Evolutionary conservation across 1,140 invertebrate genomes (phyloP).

Genomic region (Trachymyrmex septentrionalis): DNA sequence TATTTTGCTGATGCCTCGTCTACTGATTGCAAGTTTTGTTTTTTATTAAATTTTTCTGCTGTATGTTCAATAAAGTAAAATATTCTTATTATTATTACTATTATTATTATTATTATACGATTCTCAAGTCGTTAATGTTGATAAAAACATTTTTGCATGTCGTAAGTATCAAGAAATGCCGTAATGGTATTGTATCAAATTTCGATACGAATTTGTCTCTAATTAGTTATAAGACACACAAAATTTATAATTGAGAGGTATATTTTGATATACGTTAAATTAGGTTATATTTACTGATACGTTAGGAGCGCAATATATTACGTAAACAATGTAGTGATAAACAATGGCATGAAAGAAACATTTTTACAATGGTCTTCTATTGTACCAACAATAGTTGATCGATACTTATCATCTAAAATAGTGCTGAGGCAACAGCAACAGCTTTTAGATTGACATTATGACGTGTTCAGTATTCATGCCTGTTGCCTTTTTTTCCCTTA

Average conservation of each 20-base stretch:
- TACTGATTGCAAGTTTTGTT: too few relatives aligned
- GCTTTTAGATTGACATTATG: too few relatives aligned
- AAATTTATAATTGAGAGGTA: background rate
- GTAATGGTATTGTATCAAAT: background rate
- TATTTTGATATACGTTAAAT: background rate
- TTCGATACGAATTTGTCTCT: background rate
- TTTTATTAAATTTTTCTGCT: too few relatives aligned
- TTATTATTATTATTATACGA: background rate
- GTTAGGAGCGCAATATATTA: background rate
- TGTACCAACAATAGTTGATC: background rate
- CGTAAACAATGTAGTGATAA: too few relatives aligned
- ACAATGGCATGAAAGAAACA: too few relatives aligned
- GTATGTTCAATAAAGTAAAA: too few relatives aligned
- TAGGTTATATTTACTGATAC: background rate
- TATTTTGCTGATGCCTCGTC: too few relatives aligned
- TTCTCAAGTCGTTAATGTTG: background rate
- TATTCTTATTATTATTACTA: too few relatives aligned
- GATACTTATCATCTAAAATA: background rate
- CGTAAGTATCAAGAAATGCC: slow-evolving; percentile 4
- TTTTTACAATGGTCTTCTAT: background rate
- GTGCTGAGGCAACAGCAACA: too few relatives aligned
- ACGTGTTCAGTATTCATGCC: too few relatives aligned
- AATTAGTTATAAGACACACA: background rate
- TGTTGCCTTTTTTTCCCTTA: too few relatives aligned
- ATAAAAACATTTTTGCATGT: background rate